These are phyloP conservation scores for Sciurus carolinensis DNA, from an alignment of 2,797 vertebrate genomes.

Conservation along the genomic window DNA sequence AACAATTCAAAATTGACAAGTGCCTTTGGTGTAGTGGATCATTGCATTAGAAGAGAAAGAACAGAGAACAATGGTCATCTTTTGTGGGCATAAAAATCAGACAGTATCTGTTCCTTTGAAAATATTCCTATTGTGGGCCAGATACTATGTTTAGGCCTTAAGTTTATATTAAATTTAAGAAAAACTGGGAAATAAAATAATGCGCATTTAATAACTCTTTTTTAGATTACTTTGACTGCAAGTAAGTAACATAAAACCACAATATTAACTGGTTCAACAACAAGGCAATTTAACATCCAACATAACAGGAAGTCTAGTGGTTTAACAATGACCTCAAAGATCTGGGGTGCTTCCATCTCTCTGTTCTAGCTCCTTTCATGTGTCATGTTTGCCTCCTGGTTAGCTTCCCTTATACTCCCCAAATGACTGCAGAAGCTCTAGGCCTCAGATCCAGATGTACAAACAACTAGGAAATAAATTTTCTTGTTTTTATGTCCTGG, in stretches of 20 bases:
- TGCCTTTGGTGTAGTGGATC: background rate
- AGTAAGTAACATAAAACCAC: background rate
- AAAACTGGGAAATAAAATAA: background rate
- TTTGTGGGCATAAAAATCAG: background rate
- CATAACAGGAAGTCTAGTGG: background rate
- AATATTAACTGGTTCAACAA: background rate
- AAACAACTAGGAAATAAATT: background rate
- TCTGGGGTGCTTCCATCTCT: background rate
- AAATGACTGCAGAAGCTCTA: background rate
- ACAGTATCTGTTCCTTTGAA: background rate
- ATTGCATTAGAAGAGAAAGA: background rate
- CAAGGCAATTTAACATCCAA: background rate
- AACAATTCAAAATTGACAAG: background rate
- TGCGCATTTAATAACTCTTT: background rate
- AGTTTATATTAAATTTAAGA: background rate
- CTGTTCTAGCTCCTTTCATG: background rate
- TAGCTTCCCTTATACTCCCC: background rate
- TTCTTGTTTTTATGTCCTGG: background rate
- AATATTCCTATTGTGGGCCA: background rate
- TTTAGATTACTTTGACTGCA: background rate
- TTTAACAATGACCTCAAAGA: background rate
- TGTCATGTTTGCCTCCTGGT: background rate
- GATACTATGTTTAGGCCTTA: background rate
- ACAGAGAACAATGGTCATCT: background rate
- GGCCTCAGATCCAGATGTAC: too few species aligned